Evolutionary conservation across 2,888 invertebrate species (phyloP).

Genomic region (Chalcosyrphus nemorum): DNA sequence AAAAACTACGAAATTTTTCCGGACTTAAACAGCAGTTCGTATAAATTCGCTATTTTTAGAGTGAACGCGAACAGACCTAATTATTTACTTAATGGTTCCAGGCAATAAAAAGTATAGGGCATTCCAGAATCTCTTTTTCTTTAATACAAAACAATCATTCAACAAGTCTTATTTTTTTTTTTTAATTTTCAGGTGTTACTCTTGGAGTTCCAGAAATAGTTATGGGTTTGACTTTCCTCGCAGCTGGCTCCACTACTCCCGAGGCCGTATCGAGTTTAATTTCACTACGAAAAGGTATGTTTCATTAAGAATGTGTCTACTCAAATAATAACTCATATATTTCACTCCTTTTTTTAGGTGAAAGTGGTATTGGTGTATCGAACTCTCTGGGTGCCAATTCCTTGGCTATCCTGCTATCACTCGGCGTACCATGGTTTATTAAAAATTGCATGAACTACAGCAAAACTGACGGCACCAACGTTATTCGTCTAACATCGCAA

Average conservation of each 20-base stretch:
- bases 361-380: slow-evolving; percentile 93
- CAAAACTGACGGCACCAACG: slow-evolving; percentile 77
- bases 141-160: too few relatives aligned
- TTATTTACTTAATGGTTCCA: too few relatives aligned
- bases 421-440: slow-evolving; percentile 93
- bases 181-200: slow-evolving; percentile 84
- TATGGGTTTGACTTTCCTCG: slow-evolving; percentile 95
- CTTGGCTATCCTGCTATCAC: slow-evolving; percentile 90
- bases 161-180: too few relatives aligned
- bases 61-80: too few relatives aligned
- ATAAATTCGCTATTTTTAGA: too few relatives aligned
- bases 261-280: slow-evolving; percentile 91
- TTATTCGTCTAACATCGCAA: slow-evolving; percentile 88
- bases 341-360: too few relatives aligned
- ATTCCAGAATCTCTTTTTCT: too few relatives aligned
- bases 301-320: neutral
- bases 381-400: slow-evolving; percentile 94
- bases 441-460: slow-evolving; percentile 85
- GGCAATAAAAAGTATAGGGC: too few relatives aligned
- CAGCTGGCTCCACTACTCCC: slow-evolving; percentile 95
- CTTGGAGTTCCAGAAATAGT: slow-evolving; percentile 92
- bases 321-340: too few relatives aligned
- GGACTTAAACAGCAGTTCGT: too few relatives aligned
- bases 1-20: too few relatives aligned
- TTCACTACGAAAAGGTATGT: slow-evolving; percentile 90